Conservation (phyloP, 1,140 invertebrate genomes). For the Dreissena rostriformis region DNA sequence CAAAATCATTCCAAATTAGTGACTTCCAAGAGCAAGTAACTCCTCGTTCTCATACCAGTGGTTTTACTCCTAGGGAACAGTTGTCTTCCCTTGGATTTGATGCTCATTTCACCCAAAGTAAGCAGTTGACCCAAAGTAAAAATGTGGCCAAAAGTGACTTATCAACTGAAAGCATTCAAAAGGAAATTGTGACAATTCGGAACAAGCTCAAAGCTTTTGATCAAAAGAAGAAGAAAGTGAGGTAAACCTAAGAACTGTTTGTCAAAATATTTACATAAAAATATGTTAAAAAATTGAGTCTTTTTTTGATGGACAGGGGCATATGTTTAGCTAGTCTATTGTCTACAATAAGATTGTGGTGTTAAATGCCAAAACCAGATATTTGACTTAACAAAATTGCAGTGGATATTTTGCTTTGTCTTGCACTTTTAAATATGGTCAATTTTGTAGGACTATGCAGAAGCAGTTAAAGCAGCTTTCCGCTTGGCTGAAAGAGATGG, state of each 20-base stretch:
- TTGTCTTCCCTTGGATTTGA: slow-evolving; percentile 31
- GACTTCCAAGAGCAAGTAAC: slow-evolving; percentile 51
- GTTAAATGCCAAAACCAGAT: too few species aligned
- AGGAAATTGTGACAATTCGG: slow-evolving; percentile 61
- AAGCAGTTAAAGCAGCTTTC: slow-evolving; percentile 57
- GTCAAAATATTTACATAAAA: too few species aligned
- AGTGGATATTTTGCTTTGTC: too few species aligned
- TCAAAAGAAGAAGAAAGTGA: slow-evolving; percentile 66
- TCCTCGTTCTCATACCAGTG: slow-evolving; percentile 45
- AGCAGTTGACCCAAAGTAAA: slow-evolving; percentile 3
- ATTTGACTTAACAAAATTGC: too few species aligned
- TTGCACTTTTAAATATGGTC: too few species aligned
- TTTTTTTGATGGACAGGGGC: too few species aligned
- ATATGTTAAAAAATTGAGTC: too few species aligned
- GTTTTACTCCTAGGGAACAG: slow-evolving; percentile 44
- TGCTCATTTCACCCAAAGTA: slow-evolving; percentile 20
- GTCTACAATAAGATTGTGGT: too few species aligned
- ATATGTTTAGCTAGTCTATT: too few species aligned
- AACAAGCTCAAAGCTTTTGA: slow-evolving; percentile 59
- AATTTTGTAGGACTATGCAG: slow-evolving; percentile 46
- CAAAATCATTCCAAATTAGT: slow-evolving; percentile 9
- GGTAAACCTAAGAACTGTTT: slow-evolving; percentile 38
- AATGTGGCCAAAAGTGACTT: background rate
- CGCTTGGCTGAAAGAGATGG: slow-evolving; percentile 55
- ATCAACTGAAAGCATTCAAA: slow-evolving; percentile 43